These are phyloP conservation scores for Camptogramma bilineatum DNA, from an alignment of 2,888 invertebrate genomes.

Conservation along the genomic window DNA sequence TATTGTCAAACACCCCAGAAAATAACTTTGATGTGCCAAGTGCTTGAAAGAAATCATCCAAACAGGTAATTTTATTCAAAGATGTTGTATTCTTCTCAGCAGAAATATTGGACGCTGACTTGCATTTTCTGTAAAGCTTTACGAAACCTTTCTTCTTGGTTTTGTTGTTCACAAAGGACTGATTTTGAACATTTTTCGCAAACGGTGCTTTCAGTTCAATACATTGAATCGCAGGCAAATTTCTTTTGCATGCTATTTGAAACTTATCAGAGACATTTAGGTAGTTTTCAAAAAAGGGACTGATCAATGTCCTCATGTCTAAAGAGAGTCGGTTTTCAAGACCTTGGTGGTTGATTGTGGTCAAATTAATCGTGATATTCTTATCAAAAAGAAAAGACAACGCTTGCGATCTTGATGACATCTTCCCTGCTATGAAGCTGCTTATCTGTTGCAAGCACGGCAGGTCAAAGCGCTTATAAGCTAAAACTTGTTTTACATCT, in stretches of 20 bases:
- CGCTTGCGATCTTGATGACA: conserved; percentile 4
- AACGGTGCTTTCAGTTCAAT: conserved; percentile 11
- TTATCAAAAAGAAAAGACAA: conserved; percentile 24
- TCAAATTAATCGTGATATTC: conserved; percentile 25
- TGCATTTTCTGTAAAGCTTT: conserved; percentile 67
- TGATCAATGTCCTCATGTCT: conserved; percentile 25
- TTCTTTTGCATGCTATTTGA: conserved; percentile 8
- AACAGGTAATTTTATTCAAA: conserved; percentile 61
- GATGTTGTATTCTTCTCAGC: conserved; percentile 51
- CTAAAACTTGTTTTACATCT: conserved; percentile 30
- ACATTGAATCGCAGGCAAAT: conserved; percentile 24
- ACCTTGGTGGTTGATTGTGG: conserved; percentile 22
- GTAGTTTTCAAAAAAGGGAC: neutral
- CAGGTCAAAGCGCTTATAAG: conserved; percentile 33
- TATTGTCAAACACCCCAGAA: conserved; percentile 61
- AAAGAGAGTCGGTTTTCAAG: conserved; percentile 20
- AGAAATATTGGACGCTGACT: conserved; percentile 61
- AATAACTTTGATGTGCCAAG: conserved; percentile 64
- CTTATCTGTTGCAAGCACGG: conserved; percentile 34
- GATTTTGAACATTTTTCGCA: conserved; percentile 2
- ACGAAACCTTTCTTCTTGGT: conserved; percentile 52
- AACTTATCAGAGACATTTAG: neutral
- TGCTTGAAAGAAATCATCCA: conserved; percentile 72
- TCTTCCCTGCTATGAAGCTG: conserved; percentile 13
- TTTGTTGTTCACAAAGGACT: conserved; percentile 21